phyloP scores from a whole-genome alignment of 2,888 invertebrate species.

The Plebejus argus region DNA sequence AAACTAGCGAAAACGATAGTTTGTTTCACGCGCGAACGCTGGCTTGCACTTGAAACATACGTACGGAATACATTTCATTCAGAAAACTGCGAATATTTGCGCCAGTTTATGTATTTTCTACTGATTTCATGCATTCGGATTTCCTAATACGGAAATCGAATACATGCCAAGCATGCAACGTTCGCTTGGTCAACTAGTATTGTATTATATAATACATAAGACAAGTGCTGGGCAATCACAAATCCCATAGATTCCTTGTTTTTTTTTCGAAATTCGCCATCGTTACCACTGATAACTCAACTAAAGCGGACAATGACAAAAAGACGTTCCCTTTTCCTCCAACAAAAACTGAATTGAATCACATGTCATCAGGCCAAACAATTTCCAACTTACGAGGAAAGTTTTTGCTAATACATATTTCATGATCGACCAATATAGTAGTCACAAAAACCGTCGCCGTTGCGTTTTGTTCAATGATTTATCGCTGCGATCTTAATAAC shows the following conservation, averaged over 20 bases:
- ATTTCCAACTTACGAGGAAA: slow-evolving; percentile 20
- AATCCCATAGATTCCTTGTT: not conserved
- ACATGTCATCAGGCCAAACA: slow-evolving; percentile 21
- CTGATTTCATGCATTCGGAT: too few relatives aligned
- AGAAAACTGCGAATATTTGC: too few relatives aligned
- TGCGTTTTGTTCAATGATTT: slow-evolving; percentile 61
- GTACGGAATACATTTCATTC: too few relatives aligned
- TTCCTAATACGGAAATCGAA: too few relatives aligned
- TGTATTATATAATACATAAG: too few relatives aligned
- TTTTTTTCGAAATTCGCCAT: not conserved
- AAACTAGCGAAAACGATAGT: too few relatives aligned
- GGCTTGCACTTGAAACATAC: too few relatives aligned
- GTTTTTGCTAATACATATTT: slow-evolving; percentile 31
- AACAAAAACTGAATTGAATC: slow-evolving; percentile 12
- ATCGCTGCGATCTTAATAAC: slow-evolving; percentile 63
- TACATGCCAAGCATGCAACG: too few relatives aligned
- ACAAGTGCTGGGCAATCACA: too few relatives aligned
- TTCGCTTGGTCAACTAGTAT: too few relatives aligned
- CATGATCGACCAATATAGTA: slow-evolving; percentile 12
- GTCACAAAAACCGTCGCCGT: slow-evolving; percentile 47
- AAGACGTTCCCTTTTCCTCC: not conserved
- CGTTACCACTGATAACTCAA: not conserved
- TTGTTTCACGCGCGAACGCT: too few relatives aligned
- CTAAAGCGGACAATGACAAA: not conserved
- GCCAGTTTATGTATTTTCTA: too few relatives aligned